Conservation (phyloP, 1,140 invertebrate species). For the Bombus fervidus region DNA sequence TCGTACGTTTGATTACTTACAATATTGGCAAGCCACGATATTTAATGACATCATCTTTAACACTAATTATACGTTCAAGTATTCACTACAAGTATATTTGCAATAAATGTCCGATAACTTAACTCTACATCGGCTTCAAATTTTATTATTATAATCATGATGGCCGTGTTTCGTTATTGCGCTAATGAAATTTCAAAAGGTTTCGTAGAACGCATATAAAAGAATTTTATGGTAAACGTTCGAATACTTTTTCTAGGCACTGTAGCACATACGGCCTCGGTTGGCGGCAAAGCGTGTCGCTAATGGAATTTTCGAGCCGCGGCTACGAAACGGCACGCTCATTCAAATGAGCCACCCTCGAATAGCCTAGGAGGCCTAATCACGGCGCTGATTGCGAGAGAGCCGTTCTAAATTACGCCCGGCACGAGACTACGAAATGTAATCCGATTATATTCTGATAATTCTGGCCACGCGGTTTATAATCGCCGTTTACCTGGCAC, state of each 20-base stretch:
- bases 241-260: not conserved
- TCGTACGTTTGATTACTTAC: too few relatives aligned
- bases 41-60: too few relatives aligned
- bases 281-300: slow-evolving; percentile 29
- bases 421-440: slow-evolving; percentile 45
- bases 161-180: too few relatives aligned
- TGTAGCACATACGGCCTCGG: slow-evolving; percentile 10
- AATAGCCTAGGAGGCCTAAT: slow-evolving; percentile 41
- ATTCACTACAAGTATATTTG: too few relatives aligned
- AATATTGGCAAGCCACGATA: too few relatives aligned
- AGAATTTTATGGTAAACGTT: too few relatives aligned
- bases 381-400: slow-evolving; percentile 42
- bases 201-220: too few relatives aligned
- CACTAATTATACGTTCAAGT: too few relatives aligned
- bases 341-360: slow-evolving; percentile 55
- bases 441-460: slow-evolving; percentile 54
- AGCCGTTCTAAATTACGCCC: slow-evolving; percentile 51
- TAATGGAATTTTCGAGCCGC: slow-evolving; percentile 45
- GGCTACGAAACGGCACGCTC: slow-evolving; percentile 33
- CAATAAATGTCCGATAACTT: too few relatives aligned
- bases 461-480: slow-evolving; percentile 43
- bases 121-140: too few relatives aligned
- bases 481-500: slow-evolving; percentile 36
- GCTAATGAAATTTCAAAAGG: too few relatives aligned
- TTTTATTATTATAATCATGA: too few relatives aligned